Base-by-base conservation (phyloP, 2,797 vertebrate species). In the Tinamus major region DNA sequence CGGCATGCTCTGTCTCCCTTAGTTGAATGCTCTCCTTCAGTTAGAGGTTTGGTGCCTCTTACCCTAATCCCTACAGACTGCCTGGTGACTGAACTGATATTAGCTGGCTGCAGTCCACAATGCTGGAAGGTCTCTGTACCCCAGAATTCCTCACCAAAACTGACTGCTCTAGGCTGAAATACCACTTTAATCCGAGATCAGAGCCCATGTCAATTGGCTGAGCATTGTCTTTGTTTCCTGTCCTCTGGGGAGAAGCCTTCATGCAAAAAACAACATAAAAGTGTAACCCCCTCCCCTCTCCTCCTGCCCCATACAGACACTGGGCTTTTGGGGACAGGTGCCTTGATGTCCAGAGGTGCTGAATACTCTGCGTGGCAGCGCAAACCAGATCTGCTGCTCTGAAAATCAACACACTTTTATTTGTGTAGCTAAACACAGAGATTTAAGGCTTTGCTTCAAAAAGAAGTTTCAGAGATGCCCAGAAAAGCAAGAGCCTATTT, bases 401-500 rank as follows among this genome's bases (percentile, higher is more conserved):
- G 75, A 78, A 82, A 82, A 80, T 79, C 18, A 42, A 81, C 64
- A 33, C 24, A 27, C 13, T 59, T 4, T 0, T 33, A 75, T 85
- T 20, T 65, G 20, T 53, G 26, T 62, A 39, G 17, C 29, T 55
- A 8, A 62, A 88, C n/a, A 33, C 5, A 31, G 61, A 81, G 42
- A 79, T 87, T 88, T 75, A 82, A 61, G 58, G 37, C 14, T 88
- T 82, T 2, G 1, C 29, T 89, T 88, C 39, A 33, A 65, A 63
- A 83, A 65, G 33, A 78, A 23, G 29, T 65, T 91, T 92, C 51
- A 70, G 59, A 93, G 83, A 91, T 24, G 63, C 56, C 39, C 58
- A 70, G 56, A 77, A 94, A 94, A 77, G 19, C 58, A 51, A 0
- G 0, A 70, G 58, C 44, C 41, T 93, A 27, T 94, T 96, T 93